phyloP scores from a whole-genome alignment of 2,888 invertebrate species.

The Tryphoninae sp. region DNA sequence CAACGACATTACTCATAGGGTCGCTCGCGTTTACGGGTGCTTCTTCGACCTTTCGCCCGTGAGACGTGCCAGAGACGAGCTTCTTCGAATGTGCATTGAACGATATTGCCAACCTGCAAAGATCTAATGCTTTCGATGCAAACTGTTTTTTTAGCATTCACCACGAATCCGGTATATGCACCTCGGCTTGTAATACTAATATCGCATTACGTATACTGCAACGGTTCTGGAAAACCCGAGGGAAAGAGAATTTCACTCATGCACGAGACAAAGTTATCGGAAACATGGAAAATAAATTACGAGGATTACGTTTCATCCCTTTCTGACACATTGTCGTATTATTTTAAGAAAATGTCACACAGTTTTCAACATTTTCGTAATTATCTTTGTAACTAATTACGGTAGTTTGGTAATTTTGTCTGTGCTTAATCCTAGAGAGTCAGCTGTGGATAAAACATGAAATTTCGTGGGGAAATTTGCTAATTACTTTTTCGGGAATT shows the following conservation, averaged over 20 bases:
- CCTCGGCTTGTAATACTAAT: not conserved
- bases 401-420: too few relatives aligned
- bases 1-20: conserved; percentile 48
- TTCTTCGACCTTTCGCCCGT: conserved; percentile 21
- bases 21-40: conserved; percentile 47
- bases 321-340: not conserved
- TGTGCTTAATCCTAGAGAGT: too few relatives aligned
- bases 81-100: conserved; percentile 8
- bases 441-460: too few relatives aligned
- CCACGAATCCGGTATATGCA: conserved; percentile 22
- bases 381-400: not conserved
- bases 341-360: not conserved
- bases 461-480: too few relatives aligned
- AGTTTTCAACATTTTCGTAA: not conserved
- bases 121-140: conserved; percentile 27
- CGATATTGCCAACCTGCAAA: conserved; percentile 49
- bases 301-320: not conserved
- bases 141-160: conserved; percentile 30
- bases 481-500: too few relatives aligned
- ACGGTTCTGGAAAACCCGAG: not conserved
- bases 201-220: not conserved
- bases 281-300: not conserved
- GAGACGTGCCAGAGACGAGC: not conserved
- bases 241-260: not conserved
- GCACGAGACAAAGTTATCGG: not conserved